These are phyloP conservation scores for Calliopum simillimum DNA, from an alignment of 2,888 invertebrate species.

Conservation along the genomic window DNA sequence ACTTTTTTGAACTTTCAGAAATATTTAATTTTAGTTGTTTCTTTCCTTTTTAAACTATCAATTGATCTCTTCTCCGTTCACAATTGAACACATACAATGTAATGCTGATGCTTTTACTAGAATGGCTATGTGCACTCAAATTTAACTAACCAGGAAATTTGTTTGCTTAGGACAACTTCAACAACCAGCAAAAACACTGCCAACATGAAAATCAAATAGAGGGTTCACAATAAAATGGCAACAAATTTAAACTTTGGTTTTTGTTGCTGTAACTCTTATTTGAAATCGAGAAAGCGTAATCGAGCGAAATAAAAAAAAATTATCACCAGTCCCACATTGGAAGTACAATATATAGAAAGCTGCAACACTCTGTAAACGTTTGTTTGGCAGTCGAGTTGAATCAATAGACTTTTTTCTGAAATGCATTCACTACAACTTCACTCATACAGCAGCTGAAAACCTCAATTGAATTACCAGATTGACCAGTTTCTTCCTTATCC, in stretches of 20 bases:
- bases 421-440: neutral
- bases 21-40: too few relatives aligned
- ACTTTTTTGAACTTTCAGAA: too few relatives aligned
- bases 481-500: constrained; percentile 12
- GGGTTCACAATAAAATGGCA: neutral
- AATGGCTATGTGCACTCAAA: too few relatives aligned
- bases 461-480: constrained; percentile 37
- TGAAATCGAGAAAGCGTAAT: constrained; percentile 39
- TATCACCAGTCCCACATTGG: too few relatives aligned
- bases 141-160: constrained; percentile 41
- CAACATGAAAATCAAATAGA: neutral
- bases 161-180: constrained; percentile 37
- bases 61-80: too few relatives aligned
- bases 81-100: too few relatives aligned
- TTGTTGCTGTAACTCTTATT: neutral
- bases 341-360: constrained; percentile 3
- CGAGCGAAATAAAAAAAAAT: constrained; percentile 32
- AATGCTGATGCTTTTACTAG: too few relatives aligned
- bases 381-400: constrained; percentile 30
- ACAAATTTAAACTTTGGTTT: constrained; percentile 19
- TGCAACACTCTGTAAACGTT: neutral
- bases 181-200: neutral
- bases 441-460: neutral
- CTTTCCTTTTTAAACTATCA: too few relatives aligned
- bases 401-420: neutral